A percentile compares a stretch with the other conserved stretches of the same genome.
These are phyloP conservation scores for Drosophila pegasa DNA, from an alignment of 2,888 invertebrate species.

Conservation along the genomic window DNA sequence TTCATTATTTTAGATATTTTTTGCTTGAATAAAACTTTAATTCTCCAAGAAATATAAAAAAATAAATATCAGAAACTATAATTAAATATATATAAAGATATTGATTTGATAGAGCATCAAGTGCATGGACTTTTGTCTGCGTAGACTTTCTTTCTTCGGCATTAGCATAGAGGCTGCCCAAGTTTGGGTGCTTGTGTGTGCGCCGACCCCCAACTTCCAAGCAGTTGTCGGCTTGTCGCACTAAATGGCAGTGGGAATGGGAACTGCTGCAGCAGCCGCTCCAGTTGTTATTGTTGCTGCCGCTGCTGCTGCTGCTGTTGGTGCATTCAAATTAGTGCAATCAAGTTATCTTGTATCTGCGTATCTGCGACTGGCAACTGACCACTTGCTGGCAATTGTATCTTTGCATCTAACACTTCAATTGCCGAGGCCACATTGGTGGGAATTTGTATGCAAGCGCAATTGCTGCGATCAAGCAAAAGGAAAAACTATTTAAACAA, in stretches of 20 bases:
- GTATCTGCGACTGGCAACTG: slow-evolving; percentile 45
- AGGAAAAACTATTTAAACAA: slow-evolving; percentile 80
- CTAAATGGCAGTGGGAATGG: slow-evolving; percentile 68
- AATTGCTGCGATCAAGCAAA: slow-evolving; percentile 57
- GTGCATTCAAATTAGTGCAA: slow-evolving; percentile 79
- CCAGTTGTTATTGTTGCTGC: slow-evolving; percentile 20
- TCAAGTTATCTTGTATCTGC: slow-evolving; percentile 78
- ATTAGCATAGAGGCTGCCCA: slow-evolving; percentile 21
- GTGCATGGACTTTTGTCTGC: too few relatives aligned
- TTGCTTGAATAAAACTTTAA: too few relatives aligned
- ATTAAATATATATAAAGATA: too few relatives aligned
- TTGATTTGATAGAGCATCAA: slow-evolving; percentile 9
- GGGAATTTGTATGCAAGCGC: slow-evolving; percentile 71
- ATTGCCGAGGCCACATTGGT: slow-evolving; percentile 59
- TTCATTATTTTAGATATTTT: too few relatives aligned
- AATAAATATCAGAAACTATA: too few relatives aligned
- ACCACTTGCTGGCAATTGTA: slow-evolving; percentile 73
- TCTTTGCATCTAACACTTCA: slow-evolving; percentile 78
- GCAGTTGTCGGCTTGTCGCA: slow-evolving; percentile 46
- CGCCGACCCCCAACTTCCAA: slow-evolving; percentile 19
- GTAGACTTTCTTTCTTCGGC: slow-evolving; percentile 28
- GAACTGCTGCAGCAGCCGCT: slow-evolving; percentile 40
- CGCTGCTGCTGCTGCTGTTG: slow-evolving; percentile 21
- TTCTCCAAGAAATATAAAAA: too few relatives aligned
- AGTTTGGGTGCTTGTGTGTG: slow-evolving; percentile 44